Percentiles rank a stretch among this genome's conserved stretches.
Evolutionary conservation across 1,140 invertebrate genomes (phyloP).

Genomic region (Drosophila biarmipes): DNA sequence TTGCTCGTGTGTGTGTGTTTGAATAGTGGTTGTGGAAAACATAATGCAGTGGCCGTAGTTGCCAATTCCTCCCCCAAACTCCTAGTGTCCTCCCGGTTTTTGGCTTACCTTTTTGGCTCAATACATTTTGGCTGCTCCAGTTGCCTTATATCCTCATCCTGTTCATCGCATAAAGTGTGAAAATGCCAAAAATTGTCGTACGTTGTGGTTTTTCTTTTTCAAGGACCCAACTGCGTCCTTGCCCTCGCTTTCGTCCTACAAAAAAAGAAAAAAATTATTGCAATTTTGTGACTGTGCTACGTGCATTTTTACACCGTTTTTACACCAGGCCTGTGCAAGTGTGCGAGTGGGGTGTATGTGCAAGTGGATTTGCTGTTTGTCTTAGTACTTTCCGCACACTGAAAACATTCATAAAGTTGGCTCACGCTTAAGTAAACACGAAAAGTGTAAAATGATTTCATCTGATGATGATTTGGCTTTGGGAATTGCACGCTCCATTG

Average conservation of each 20-base stretch:
- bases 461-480: conserved; percentile 73
- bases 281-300: conserved; percentile 75
- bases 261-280: conserved; percentile 66
- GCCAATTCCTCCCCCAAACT: background rate
- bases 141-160: conserved; percentile 34
- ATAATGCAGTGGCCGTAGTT: conserved; percentile 3
- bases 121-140: conserved; percentile 25
- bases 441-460: conserved; percentile 80
- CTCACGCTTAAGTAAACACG: conserved; percentile 78
- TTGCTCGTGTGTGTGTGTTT: background rate
- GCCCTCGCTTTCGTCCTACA: conserved; percentile 16
- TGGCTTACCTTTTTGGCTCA: conserved; percentile 23
- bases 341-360: conserved; percentile 35
- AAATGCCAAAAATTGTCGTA: conserved; percentile 78
- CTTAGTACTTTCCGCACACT: conserved; percentile 53
- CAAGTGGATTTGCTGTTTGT: conserved; percentile 62
- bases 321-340: conserved; percentile 14
- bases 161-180: conserved; percentile 67
- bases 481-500: conserved; percentile 53
- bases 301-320: conserved; percentile 51
- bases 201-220: conserved; percentile 60
- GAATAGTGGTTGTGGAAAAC: conserved; percentile 1
- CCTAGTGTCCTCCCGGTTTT: background rate
- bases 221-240: conserved; percentile 12
- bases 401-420: conserved; percentile 69